Percentiles rank a stretch among this genome's conserved stretches.
Evolutionary conservation across 2,797 vertebrate genomes (phyloP).

Genomic region (Muraenolepis orangiensis): DNA sequence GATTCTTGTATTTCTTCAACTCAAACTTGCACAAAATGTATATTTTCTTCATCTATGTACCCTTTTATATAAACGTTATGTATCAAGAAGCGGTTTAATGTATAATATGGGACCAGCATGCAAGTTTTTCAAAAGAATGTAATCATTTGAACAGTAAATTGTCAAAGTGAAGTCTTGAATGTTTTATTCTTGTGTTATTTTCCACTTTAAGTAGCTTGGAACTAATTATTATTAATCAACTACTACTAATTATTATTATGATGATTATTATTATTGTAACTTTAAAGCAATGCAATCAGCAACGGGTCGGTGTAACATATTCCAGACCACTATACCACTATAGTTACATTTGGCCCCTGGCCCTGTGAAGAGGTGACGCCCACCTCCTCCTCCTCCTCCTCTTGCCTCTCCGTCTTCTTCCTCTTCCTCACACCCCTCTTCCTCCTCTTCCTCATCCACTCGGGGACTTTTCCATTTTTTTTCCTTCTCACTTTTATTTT

Average conservation of each 20-base stretch:
- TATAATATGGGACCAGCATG: background rate
- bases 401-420: too few species aligned
- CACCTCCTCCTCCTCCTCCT: background rate
- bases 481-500: background rate
- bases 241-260: too few species aligned
- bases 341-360: background rate
- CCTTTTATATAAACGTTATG: constrained; percentile 15
- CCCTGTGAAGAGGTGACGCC: background rate
- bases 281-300: background rate
- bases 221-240: background rate
- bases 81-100: background rate
- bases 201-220: background rate
- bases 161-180: background rate
- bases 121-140: background rate
- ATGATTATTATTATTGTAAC: too few species aligned
- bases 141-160: background rate
- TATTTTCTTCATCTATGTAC: constrained; percentile 23
- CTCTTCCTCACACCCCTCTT: too few species aligned
- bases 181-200: background rate
- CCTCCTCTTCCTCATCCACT: background rate
- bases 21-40: constrained; percentile 8
- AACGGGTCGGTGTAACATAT: background rate
- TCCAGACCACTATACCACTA: background rate
- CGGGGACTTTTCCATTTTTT: background rate
- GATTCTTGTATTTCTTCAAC: background rate